phyloP scores from a whole-genome alignment of 2,113 vertebrate species.

The Urocolius indicus region DNA sequence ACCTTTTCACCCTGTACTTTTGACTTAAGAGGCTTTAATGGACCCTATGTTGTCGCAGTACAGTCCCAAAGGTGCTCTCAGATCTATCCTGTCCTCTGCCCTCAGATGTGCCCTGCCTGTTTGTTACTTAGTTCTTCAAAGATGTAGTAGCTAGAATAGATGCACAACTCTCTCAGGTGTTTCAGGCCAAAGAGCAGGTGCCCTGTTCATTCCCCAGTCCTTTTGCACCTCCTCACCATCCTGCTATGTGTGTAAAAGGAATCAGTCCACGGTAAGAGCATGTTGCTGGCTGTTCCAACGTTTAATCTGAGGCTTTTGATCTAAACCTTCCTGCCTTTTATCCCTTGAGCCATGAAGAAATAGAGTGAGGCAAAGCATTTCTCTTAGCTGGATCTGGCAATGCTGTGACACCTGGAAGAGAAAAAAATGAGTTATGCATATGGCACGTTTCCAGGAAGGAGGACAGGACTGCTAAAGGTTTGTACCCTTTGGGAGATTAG shows the following conservation, averaged over 20 bases:
- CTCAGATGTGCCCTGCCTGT: background rate
- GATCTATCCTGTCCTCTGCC: background rate
- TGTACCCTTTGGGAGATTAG: background rate
- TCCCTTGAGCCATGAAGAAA: background rate
- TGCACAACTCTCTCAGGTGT: rapidly evolving
- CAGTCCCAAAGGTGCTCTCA: background rate
- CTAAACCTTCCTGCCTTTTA: background rate
- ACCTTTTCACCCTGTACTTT: background rate
- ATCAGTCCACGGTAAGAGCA: rapidly evolving
- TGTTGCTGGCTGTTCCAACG: background rate
- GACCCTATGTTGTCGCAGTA: background rate
- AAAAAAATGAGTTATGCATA: background rate
- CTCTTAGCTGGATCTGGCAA: background rate
- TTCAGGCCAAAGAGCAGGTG: background rate
- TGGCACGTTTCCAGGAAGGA: background rate
- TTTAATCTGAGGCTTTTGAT: background rate
- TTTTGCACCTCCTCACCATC: background rate
- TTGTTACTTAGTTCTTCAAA: background rate
- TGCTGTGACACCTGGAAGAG: background rate
- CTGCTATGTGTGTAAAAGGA: background rate
- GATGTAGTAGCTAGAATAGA: background rate
- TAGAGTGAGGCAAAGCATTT: background rate
- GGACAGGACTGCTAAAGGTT: background rate
- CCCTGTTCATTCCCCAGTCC: rapidly evolving
- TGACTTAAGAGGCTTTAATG: background rate